Base-by-base conservation (phyloP, 2,797 vertebrate species). In the Neosalanx taihuensis region DNA sequence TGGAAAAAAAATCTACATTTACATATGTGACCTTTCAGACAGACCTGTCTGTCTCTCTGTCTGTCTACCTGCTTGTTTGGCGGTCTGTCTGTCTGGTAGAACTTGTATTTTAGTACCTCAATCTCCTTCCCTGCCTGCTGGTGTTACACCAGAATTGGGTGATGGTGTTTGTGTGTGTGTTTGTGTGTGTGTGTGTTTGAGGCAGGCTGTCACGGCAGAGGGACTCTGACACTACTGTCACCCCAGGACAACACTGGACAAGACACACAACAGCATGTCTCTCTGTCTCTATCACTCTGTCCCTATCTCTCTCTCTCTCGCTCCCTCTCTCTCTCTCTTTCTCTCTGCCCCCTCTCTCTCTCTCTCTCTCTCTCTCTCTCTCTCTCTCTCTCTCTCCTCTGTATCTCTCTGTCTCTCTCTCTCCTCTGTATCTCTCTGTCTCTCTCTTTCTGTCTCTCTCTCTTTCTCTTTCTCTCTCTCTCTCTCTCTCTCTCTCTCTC, bases 291-390 rank as follows among this genome's bases (percentile, higher is more conserved):
- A 26, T 26, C 41, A 23, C 37, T 23, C 18, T 49, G 18, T 23
- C 37, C n/a, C 37, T 37, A 75, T 56, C 6, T 29, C 20, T 29
- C 59, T 37, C 77, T 56, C 6, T 29, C 20, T 29, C 59, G 26
- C 26, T 30, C 59, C 29, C 59, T 29, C 20, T 30, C 20, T 20
- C 10, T 29, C 58, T 23, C 4, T 60, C 26, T 20, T 13, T 30
- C 29, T 61, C 20, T 61, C 20, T 61, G 12, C 13, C 18, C 13
- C 18, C 18, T n/a, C 18, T 17, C 18, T 9, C 6, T 57, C 13
- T 57, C 18, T 3, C 4, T 1, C 4, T 1, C 23, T 26, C 23
- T 26, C 23, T 26, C 23, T 26, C 23, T 26, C 23, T 26, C 23
- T 9, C 57, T 13, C 30, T 6, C 31, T 26, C 13, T 63, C 13